Evolutionary conservation across 2,888 invertebrate species (phyloP).

Genomic region (Napeogenes sylphis): DNA sequence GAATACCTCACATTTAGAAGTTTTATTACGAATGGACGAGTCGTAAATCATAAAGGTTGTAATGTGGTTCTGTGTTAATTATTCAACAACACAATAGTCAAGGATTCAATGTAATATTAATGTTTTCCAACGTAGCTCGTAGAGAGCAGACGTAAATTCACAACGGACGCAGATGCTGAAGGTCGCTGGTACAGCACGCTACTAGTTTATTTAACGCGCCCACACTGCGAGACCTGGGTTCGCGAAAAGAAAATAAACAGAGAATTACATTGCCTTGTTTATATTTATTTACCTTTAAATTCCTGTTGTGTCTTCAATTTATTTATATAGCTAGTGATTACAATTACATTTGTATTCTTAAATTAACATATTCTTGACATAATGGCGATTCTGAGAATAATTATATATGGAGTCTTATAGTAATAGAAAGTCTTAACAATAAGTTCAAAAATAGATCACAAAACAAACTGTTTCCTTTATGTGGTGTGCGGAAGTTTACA

Average conservation of each 20-base stretch:
- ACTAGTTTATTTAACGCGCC: slow-evolving; percentile 66
- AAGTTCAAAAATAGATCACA: too few relatives aligned
- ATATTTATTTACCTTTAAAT: too few relatives aligned
- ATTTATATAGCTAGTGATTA: background rate
- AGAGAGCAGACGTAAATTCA: slow-evolving; percentile 52
- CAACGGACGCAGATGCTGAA: slow-evolving; percentile 65
- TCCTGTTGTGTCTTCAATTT: background rate
- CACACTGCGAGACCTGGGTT: slow-evolving; percentile 46
- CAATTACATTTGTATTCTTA: too few relatives aligned
- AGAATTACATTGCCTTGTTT: background rate
- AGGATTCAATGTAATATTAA: background rate
- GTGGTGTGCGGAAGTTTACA: slow-evolving; percentile 21
- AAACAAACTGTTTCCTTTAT: slow-evolving; percentile 8
- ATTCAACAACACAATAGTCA: too few relatives aligned
- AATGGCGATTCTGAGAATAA: too few relatives aligned
- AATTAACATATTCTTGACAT: too few relatives aligned
- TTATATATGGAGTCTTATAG: too few relatives aligned
- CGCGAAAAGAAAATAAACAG: slow-evolving; percentile 39
- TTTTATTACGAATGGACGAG: too few relatives aligned
- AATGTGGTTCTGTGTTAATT: too few relatives aligned
- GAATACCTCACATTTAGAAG: too few relatives aligned
- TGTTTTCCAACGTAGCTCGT: slow-evolving; percentile 11
- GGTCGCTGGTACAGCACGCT: slow-evolving; percentile 58
- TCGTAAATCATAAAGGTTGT: too few relatives aligned
- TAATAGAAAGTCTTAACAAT: too few relatives aligned